Evolutionary conservation across 2,888 invertebrate species (phyloP).

Genomic region (Acronicta psi): DNA sequence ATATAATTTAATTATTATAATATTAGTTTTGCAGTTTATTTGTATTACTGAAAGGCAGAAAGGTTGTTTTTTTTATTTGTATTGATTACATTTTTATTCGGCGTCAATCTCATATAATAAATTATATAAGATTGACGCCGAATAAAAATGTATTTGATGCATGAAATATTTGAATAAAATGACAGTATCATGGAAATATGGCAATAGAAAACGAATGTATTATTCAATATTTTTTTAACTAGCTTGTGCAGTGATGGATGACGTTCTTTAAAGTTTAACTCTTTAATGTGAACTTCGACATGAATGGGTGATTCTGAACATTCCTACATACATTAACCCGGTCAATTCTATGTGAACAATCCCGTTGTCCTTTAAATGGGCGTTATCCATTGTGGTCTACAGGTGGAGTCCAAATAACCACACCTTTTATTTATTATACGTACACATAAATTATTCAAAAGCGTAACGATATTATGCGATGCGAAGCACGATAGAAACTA

Average conservation of each 20-base stretch:
- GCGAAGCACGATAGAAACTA: slow-evolving; percentile 74
- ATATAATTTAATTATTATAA: too few relatives aligned
- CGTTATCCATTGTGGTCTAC: slow-evolving; percentile 66
- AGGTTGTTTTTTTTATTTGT: too few relatives aligned
- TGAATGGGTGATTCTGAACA: slow-evolving; percentile 45
- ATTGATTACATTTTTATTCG: too few relatives aligned
- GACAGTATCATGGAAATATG: too few relatives aligned
- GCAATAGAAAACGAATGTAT: slow-evolving; percentile 3
- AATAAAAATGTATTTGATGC: too few relatives aligned
- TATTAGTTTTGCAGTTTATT: too few relatives aligned
- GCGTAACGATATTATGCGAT: slow-evolving; percentile 78
- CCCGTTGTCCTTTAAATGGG: slow-evolving; percentile 63
- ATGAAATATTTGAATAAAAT: too few relatives aligned
- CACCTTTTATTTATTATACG: slow-evolving; percentile 81
- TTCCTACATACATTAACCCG: slow-evolving; percentile 43
- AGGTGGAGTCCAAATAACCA: slow-evolving; percentile 81
- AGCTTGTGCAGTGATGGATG: slow-evolving; percentile 8
- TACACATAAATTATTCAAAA: slow-evolving; percentile 82
- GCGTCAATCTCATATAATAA: too few relatives aligned
- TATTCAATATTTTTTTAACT: slow-evolving; percentile 24
- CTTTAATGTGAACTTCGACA: slow-evolving; percentile 46
- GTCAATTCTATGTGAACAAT: slow-evolving; percentile 39
- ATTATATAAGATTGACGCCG: too few relatives aligned
- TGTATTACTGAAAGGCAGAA: too few relatives aligned
- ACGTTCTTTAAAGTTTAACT: slow-evolving; percentile 19